These are phyloP conservation scores for Hydropsyche betteni DNA, from an alignment of 2,888 invertebrate species.

Conservation along the genomic window DNA sequence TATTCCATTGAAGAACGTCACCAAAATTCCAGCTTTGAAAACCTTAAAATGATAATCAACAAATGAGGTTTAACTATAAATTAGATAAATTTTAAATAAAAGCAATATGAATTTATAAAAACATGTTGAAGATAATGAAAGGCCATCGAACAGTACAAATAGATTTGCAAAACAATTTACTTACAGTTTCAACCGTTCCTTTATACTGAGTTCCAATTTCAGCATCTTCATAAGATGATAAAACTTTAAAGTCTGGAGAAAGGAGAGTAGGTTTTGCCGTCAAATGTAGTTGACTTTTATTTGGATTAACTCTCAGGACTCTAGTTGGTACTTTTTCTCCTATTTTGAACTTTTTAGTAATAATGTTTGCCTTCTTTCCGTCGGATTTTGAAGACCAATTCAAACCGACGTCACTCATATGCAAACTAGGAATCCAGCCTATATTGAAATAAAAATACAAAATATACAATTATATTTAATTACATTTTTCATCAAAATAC, in stretches of 20 bases:
- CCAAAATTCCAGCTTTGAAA: conserved; percentile 61
- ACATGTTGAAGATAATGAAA: conserved; percentile 13
- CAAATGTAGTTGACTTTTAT: conserved; percentile 64
- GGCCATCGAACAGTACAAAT: not conserved
- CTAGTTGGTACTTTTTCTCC: conserved; percentile 69
- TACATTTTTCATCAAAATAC: conserved; percentile 49
- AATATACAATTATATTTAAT: conserved; percentile 11
- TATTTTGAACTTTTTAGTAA: conserved; percentile 66
- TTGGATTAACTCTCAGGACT: conserved; percentile 65
- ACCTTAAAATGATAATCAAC: conserved; percentile 54
- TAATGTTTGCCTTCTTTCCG: conserved; percentile 54
- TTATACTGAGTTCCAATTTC: conserved; percentile 64
- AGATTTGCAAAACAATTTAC: conserved; percentile 42
- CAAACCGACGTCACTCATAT: conserved; percentile 65
- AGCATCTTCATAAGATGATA: conserved; percentile 65
- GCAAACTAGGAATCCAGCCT: conserved; percentile 69
- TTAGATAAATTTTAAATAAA: not conserved
- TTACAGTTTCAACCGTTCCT: conserved; percentile 66
- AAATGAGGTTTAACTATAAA: not conserved
- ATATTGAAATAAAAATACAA: conserved; percentile 46
- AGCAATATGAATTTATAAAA: not conserved
- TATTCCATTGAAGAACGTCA: conserved; percentile 69
- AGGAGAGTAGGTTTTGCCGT: conserved; percentile 75
- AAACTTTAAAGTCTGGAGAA: conserved; percentile 63
- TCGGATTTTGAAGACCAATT: conserved; percentile 59